Evolutionary conservation across 2,888 invertebrate genomes (phyloP), one percentile per base, ranked within the genome.

Genomic region (Drosophila cracens): DNA sequence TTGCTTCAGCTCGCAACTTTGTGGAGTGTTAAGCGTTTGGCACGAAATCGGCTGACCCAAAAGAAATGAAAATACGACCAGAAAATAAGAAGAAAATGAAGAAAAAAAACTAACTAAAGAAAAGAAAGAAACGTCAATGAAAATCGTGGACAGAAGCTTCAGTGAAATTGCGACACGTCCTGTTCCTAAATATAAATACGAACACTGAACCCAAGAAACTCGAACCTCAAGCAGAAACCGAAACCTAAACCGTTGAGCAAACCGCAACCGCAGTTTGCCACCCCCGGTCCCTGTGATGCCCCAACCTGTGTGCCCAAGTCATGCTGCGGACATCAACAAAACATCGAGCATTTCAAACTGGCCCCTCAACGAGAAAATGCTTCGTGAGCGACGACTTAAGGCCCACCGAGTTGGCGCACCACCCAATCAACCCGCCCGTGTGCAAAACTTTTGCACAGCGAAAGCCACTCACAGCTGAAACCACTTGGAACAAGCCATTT

Each of bases 1-100:
- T 90, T 87, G 87, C 89, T 87, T 83, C 80, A 89, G 89, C 87
- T 90, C 74, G 83, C 89, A 87, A 89, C 90, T 89, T 87, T 87
- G 90, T 83, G 81, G 89, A 89, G 90, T 89, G 90, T 87, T 89
- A 81, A 87, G 90, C 89, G 84, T 79, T 90, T 80, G 84, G 57
- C 85, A 86, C 84, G 84, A 77, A 87, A 75, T 82, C 75, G 64
- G 38, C 81, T 77, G 82, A 76, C 81, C 79, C 74, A 63, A 70
- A 63, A 59, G 52, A 73, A 79, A 31, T 25, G 25, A 54, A 58
- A 46, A 25, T 29, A 43, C 56, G 43, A 40, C n/a, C n/a, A 18
- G 25, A 67, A 43, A 40, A 53, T 31, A 57, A 60, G 11, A 67
- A 36, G 36, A 40, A 62, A 53, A 64, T 29, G 27, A 18, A 21